Evolutionary conservation across 2,113 vertebrate species (phyloP).

Genomic region (Larimichthys polyactis): DNA sequence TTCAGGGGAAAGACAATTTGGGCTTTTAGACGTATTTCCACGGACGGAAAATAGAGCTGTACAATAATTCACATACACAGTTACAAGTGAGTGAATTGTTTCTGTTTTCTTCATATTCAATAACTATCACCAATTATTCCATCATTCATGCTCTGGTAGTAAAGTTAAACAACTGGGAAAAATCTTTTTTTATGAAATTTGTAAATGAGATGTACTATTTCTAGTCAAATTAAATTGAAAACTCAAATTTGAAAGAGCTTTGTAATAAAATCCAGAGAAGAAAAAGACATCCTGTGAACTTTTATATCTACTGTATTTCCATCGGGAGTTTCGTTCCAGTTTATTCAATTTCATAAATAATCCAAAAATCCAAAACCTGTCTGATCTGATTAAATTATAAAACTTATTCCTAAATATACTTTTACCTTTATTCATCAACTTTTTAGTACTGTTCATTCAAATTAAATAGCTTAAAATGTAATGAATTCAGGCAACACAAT

Average conservation of each 20-base stretch:
- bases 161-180: slow-evolving; percentile 4
- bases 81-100: neutral
- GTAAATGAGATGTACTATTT: slow-evolving; percentile 27
- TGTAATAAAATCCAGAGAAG: slow-evolving; percentile 15
- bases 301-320: neutral
- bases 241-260: slow-evolving; percentile 4
- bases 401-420: slow-evolving; percentile 15
- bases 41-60: slow-evolving; percentile 11
- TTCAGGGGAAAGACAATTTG: slow-evolving; percentile 25
- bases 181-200: neutral
- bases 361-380: neutral
- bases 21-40: slow-evolving; percentile 16
- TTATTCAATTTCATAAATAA: neutral
- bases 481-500: slow-evolving; percentile 58
- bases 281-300: neutral
- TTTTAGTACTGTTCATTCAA: slow-evolving; percentile 43
- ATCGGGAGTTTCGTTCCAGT: neutral
- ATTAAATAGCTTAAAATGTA: slow-evolving; percentile 61
- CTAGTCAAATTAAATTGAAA: slow-evolving; percentile 33
- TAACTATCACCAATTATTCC: neutral
- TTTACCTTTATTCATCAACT: slow-evolving; percentile 32
- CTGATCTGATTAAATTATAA: neutral
- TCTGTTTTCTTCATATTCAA: neutral
- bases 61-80: neutral
- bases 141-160: slow-evolving; percentile 5